Conservation (phyloP, 2,888 invertebrate species). For the Eueremaeus valkanovi region DNA sequence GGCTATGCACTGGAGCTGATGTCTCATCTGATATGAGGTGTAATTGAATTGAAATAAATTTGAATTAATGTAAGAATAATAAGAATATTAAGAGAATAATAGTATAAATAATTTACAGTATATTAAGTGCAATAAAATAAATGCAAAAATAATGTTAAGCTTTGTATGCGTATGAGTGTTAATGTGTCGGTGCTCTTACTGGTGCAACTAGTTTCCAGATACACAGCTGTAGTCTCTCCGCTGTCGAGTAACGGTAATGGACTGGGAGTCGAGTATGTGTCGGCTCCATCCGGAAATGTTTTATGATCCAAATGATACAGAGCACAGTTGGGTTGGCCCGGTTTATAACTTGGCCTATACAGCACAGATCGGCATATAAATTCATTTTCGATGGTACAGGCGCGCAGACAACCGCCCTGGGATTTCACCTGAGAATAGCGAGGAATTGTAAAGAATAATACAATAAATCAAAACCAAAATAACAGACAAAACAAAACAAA, state of each 20-base stretch:
- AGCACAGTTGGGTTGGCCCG: slow-evolving; percentile 75
- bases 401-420: slow-evolving; percentile 79
- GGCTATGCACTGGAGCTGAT: slow-evolving; percentile 23
- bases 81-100: not conserved
- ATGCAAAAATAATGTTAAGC: not conserved
- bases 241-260: slow-evolving; percentile 85
- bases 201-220: slow-evolving; percentile 85
- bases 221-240: slow-evolving; percentile 81
- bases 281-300: slow-evolving; percentile 85
- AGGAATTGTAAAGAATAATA: not conserved
- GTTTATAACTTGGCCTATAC: slow-evolving; percentile 48
- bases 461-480: too few species aligned
- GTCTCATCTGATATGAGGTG: slow-evolving; percentile 39
- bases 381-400: slow-evolving; percentile 87
- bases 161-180: not conserved
- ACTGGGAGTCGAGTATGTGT: slow-evolving; percentile 65
- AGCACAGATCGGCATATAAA: slow-evolving; percentile 82
- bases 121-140: not conserved
- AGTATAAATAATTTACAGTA: not conserved
- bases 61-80: not conserved
- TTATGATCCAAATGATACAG: slow-evolving; percentile 88
- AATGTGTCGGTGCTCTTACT: slow-evolving; percentile 60
- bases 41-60: not conserved
- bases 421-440: slow-evolving; percentile 64
- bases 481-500: too few species aligned